Base-by-base conservation (phyloP, 2,888 invertebrate genomes). In the Meta bourneti region DNA sequence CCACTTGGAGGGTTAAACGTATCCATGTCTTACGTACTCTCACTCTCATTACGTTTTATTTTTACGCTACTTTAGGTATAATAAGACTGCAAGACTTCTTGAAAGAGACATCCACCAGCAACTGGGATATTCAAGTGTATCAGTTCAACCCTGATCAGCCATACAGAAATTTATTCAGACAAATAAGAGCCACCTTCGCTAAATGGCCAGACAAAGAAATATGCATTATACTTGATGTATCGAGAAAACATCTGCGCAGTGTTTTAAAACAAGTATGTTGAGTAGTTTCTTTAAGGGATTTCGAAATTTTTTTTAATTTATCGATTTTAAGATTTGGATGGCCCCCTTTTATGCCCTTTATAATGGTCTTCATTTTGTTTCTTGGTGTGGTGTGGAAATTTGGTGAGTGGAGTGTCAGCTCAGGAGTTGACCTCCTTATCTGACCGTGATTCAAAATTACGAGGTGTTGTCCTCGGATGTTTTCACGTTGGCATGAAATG, bases 1-100 rank as follows among this genome's bases (percentile, higher is more conserved):
- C 1, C 34, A 1, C 4, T 34, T 34, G 34, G 34, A 34, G 34
- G 34, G 1, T 34, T 34, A 2, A 34, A 34, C n/a, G n/a, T n/a
- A n/a, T n/a, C n/a, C n/a, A 34, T 34, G 34, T 34, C 34, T 34
- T 34, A 34, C 34, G 34, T 34, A 34, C 34, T 34, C 4, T 4
- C 1, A 34, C 34, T 34, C 34, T 34, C 34, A 34, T 34, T 34
- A 34, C 34, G 4, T 34, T 34, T 34, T 34, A 34, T 34, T 34
- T 34, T 4, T 34, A 34, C 34, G 34, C 34, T 34, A 2, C 51
- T 88, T 11, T 72, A 93, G 93, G 93, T 6, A 91, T 94, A 11
- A 87, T 93, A 19, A 90, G 93, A 54, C 79, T 93, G 2, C 93
- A 93, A 77, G 93, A 93, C 81, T 94, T 94, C 78, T 85, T 94